phyloP scores from a whole-genome alignment of 2,113 vertebrate species.

The Mobula birostris region DNA sequence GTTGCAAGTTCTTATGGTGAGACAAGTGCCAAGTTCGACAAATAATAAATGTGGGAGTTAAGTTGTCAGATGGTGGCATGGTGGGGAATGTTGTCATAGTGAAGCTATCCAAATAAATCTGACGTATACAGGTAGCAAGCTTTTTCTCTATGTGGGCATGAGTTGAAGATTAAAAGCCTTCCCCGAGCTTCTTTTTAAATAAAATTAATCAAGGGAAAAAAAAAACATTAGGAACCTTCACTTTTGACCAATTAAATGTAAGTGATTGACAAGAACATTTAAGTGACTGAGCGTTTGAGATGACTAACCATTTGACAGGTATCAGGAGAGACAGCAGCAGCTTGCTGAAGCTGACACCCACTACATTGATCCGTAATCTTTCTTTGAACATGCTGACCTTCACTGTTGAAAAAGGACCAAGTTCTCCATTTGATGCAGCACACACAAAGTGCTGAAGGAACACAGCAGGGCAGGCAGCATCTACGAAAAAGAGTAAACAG shows the following conservation, averaged over 20 bases:
- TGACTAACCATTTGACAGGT: conserved; percentile 17
- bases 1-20: neutral
- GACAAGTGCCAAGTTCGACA: neutral
- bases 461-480: no score
- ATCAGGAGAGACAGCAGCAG: neutral
- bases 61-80: neutral
- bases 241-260: neutral
- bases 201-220: neutral
- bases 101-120: neutral
- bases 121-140: no score
- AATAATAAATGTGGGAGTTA: neutral
- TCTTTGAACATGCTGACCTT: neutral
- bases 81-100: neutral
- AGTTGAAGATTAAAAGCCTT: conserved; percentile 2
- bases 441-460: no score
- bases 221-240: neutral
- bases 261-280: neutral
- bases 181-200: neutral
- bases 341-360: neutral
- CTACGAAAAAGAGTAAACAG: no score
- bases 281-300: neutral
- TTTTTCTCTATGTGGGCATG: neutral
- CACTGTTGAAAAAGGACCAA: neutral
- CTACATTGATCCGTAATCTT: conserved; percentile 2
- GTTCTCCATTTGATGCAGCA: neutral